phyloP scores from a whole-genome alignment of 2,888 invertebrate species.

The Caenorhabditis zanzibari region DNA sequence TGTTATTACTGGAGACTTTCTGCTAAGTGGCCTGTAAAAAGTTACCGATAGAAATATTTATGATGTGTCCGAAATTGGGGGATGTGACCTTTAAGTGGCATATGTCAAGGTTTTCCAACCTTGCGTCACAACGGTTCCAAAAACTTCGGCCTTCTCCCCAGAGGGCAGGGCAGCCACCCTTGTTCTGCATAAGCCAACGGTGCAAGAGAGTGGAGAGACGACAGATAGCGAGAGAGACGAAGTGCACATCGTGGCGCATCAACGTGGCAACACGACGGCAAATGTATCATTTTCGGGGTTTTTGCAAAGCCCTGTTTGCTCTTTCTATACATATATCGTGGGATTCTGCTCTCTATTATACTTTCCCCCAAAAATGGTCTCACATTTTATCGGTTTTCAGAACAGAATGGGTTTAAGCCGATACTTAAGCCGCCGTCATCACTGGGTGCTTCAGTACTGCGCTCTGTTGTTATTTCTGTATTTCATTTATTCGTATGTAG shows the following conservation, averaged over 20 bases:
- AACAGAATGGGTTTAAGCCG: conserved; percentile 70
- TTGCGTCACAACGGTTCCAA: too few species aligned
- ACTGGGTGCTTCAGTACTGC: conserved; percentile 71
- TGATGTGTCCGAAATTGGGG: background rate
- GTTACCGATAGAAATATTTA: conserved; percentile 1
- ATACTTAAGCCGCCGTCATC: conserved; percentile 68
- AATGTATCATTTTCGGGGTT: conserved; percentile 8
- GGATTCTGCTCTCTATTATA: background rate
- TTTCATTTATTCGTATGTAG: conserved; percentile 67
- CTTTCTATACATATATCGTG: background rate
- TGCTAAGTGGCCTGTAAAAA: conserved; percentile 10
- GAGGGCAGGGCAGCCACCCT: background rate
- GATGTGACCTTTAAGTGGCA: conserved; percentile 16
- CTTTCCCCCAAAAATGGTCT: background rate
- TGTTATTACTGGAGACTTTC: conserved; percentile 5
- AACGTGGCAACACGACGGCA: conserved; percentile 22
- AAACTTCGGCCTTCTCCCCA: background rate
- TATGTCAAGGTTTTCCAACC: conserved; percentile 22
- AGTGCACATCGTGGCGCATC: conserved; percentile 43
- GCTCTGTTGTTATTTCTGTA: conserved; percentile 67
- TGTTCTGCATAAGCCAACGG: background rate
- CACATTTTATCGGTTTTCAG: background rate
- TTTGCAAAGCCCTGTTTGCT: conserved; percentile 16
- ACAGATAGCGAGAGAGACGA: conserved; percentile 8
- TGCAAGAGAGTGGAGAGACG: conserved; percentile 5